A percentile compares a stretch with the other conserved stretches of the same genome.
Evolutionary conservation across 1,140 invertebrate species (phyloP).

Genomic region (Yoshiicerus persimilis): DNA sequence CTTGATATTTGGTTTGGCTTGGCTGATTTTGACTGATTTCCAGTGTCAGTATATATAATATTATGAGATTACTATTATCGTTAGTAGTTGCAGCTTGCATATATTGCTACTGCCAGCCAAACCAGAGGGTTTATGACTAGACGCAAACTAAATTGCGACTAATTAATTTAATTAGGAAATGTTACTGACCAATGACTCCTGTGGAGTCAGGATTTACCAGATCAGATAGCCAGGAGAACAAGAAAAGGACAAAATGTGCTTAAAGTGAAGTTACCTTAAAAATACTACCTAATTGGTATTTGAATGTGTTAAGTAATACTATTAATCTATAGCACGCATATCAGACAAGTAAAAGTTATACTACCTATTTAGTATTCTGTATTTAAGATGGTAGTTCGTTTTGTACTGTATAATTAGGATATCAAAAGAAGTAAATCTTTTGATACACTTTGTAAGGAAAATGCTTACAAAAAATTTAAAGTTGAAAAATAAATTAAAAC

Average conservation of each 20-base stretch:
- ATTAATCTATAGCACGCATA: neutral
- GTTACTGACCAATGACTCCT: neutral
- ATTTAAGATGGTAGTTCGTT: neutral
- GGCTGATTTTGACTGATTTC: neutral
- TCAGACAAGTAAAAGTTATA: neutral
- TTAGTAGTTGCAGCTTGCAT: neutral
- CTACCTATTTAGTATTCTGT: neutral
- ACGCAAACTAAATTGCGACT: neutral
- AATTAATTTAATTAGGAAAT: neutral
- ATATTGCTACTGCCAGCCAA: neutral
- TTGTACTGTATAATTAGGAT: neutral
- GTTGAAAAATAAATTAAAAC: neutral
- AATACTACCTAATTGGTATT: neutral
- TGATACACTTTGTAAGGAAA: neutral
- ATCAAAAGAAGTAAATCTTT: neutral
- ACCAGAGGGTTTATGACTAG: neutral
- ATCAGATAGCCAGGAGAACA: neutral
- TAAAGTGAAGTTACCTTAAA: neutral
- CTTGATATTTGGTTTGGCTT: neutral
- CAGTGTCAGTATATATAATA: neutral
- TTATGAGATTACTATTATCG: neutral
- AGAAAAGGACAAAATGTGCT: neutral
- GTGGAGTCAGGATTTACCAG: neutral
- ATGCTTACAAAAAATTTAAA: neutral
- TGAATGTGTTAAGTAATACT: neutral